Evolutionary conservation across 2,888 invertebrate species (phyloP), one percentile per base, ranked within the genome.

Genomic region (Cheilosia vulpina): DNA sequence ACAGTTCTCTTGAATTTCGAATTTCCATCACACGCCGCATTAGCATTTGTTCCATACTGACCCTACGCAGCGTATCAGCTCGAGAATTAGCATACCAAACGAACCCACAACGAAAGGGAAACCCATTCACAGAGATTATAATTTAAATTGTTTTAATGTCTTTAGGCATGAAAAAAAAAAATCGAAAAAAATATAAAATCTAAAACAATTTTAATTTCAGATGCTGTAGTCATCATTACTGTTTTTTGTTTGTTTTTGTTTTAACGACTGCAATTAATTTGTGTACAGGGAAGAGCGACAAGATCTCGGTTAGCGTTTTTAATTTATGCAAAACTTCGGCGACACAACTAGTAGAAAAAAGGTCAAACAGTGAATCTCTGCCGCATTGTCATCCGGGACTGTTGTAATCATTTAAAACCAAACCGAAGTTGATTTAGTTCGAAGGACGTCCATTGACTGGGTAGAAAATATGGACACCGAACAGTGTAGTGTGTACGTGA

Each of bases 381-480:
- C 72, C 53, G 62, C 68, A 80, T 69, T 85, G 81, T 85, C 85
- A 72, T 80, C 66, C 27, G 60, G 38, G 60, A 85, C 85, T 77
- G 85, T 85, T 85, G 81, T 80, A 85, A 85, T 85, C 81, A 68
- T 69, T 63, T 69, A 63, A 68, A 68, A 34, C 13, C 31, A 58
- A 53, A 60, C 47, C 47, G 31, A 73, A 63, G 73, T 79, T 66
- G 69, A 27, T 62, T 87, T 50, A 31, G 60, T 75, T 73, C 87
- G 89, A 89, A 89, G 88, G 89, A 88, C 89, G 88, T 87, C 82
- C 89, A 88, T 88, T 87, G 82, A 83, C 83, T 77, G 62, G 27
- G 15, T 50, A 45, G 7, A 43, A 31, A 43, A 66, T 65, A 58
- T 58, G 38, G n/a, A 38, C 52, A 50, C 60, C 69, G 21, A 73